Percentiles rank a stretch among this genome's conserved stretches.
Evolutionary conservation across 2,113 vertebrate genomes (phyloP).

Genomic region (Meleagris gallopavo): DNA sequence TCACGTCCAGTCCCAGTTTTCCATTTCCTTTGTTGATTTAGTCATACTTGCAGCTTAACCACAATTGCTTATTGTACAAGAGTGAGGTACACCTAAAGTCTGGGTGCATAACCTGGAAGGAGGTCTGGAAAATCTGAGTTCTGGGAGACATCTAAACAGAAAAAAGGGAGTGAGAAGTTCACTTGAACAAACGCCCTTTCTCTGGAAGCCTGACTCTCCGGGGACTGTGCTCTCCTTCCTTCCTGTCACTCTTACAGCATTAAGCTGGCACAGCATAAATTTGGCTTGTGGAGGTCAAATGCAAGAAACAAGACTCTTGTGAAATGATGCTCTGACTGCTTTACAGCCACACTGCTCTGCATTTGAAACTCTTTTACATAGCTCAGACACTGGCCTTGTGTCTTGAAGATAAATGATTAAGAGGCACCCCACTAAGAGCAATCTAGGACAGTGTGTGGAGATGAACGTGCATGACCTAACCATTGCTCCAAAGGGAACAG

Average conservation of each 20-base stretch:
- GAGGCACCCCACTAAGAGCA: background rate
- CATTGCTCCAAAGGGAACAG: background rate
- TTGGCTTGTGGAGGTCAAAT: background rate
- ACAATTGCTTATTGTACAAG: background rate
- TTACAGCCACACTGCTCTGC: accelerated
- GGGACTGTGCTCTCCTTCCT: background rate
- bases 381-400: background rate
- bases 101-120: too few species aligned
- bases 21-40: background rate
- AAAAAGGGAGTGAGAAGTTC: background rate
- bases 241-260: background rate
- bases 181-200: background rate
- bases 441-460: background rate
- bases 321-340: background rate
- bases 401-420: background rate
- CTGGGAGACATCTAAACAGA: background rate
- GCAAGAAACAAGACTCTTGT: background rate
- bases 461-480: background rate
- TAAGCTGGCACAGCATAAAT: background rate
- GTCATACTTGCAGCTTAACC: background rate
- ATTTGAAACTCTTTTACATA: background rate
- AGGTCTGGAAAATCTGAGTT: background rate
- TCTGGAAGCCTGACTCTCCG: background rate
- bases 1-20: accelerated
- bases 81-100: accelerated